A percentile compares a stretch with the other conserved stretches of the same genome.
phyloP scores from a whole-genome alignment of 2,797 vertebrate species.

The Gallinago stenura region DNA sequence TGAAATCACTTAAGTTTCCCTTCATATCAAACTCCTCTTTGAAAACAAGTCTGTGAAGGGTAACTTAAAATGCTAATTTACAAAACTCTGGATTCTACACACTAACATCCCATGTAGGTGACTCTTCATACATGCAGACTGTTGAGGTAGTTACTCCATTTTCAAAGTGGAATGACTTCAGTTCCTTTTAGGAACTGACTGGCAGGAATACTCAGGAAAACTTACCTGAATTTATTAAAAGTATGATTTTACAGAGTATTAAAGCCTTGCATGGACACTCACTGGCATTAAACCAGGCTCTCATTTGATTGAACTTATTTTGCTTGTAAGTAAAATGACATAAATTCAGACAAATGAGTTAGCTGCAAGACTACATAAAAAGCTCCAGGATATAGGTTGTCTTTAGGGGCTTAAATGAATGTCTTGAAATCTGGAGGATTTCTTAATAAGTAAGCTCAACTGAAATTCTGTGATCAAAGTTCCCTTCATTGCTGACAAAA shows the following conservation, averaged over 20 bases:
- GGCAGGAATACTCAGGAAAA: background rate
- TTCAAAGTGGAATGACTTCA: background rate
- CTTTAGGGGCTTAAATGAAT: background rate
- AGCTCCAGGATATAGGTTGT: background rate
- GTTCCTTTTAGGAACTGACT: background rate
- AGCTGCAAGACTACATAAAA: background rate
- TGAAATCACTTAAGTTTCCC: background rate
- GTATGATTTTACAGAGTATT: background rate
- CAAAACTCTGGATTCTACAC: background rate
- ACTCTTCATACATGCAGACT: background rate
- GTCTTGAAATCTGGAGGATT: background rate
- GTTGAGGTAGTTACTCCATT: background rate
- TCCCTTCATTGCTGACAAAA: background rate
- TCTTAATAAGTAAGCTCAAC: background rate
- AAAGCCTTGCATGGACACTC: background rate
- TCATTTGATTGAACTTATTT: background rate
- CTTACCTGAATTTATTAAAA: background rate
- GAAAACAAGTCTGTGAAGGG: background rate
- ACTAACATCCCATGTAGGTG: background rate
- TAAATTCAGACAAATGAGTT: background rate
- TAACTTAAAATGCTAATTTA: background rate
- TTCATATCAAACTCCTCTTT: background rate
- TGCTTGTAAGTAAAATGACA: background rate
- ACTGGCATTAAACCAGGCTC: background rate
- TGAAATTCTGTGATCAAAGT: background rate